Base-by-base conservation (phyloP, 1,140 invertebrate genomes). In the Drosophila nasuta region DNA sequence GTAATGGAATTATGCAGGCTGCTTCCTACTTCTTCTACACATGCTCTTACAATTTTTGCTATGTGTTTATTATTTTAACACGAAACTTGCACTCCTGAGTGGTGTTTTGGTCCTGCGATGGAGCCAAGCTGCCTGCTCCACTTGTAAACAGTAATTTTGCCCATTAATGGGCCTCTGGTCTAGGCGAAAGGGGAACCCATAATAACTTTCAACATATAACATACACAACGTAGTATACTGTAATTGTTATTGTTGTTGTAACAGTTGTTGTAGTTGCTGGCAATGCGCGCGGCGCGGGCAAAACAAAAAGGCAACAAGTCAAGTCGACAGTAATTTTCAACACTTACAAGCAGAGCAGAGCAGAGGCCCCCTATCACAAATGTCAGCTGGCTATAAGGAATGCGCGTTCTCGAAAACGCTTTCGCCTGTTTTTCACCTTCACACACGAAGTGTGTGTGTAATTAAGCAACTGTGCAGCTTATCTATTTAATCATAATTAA, bases 21-120 rank as follows among this genome's bases (percentile, higher is more conserved):
- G 30, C 20, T 38, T 30, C 51, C 51, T 25, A 25, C 20, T 25
- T 25, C 20, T 28, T 38, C 35, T 28, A 46, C 63, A 79, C 77
- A 89, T 81, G 85, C 65, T 86, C 80, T 67, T 83, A 80, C 83
- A 81, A 83, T 89, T 88, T 87, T 81, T 78, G 86, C 81, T 85
- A 90, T 89, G 86, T 89, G 85, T 89, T 89, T 89, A 89, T 89
- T 89, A 89, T 89, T 89, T 89, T 90, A 89, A 89, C 85, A 89
- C 85, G 85, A 89, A 89, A 89, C 85, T 89, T 89, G 85, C 86
- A 85, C 81, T 87, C 68, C 43, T 65, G 64, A 66, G 56, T 41
- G 54, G 33, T 48, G 43, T 33, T n/a, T 58, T 8, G 7, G 3
- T 5, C 15, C 57, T 30, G 7, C 58, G n/a, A 8, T 3, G 7